phyloP scores from a whole-genome alignment of 2,888 invertebrate genomes.

The Sminthurinus aureus region DNA sequence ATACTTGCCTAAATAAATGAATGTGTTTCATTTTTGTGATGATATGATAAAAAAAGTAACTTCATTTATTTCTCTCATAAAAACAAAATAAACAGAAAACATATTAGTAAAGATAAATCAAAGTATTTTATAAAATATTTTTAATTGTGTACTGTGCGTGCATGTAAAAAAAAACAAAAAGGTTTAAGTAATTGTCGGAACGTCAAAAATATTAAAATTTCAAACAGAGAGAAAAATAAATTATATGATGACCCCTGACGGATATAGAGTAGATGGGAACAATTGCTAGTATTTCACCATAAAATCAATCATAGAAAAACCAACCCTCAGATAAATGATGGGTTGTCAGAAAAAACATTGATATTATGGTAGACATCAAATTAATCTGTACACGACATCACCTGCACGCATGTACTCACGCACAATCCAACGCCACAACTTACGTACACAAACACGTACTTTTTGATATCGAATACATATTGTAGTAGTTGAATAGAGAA shows the following conservation, averaged over 20 bases:
- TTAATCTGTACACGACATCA: constrained; percentile 15
- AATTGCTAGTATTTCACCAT: not conserved
- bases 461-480: not conserved
- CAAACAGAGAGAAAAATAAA: not conserved
- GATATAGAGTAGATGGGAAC: not conserved
- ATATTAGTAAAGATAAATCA: no score
- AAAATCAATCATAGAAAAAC: constrained; percentile 5
- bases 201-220: not conserved
- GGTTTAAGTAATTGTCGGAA: not conserved
- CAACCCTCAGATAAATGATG: constrained; percentile 4
- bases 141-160: not conserved
- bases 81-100: no score
- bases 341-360: constrained; percentile 16
- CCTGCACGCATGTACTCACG: not conserved
- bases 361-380: constrained; percentile 8
- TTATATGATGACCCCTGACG: not conserved
- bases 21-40: no score
- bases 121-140: no score
- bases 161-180: not conserved
- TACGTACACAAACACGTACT: not conserved
- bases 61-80: no score
- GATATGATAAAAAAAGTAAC: no score
- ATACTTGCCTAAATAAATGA: no score
- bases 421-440: not conserved
- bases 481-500: no score